Evolutionary conservation across 2,888 invertebrate species (phyloP).

Genomic region (Empis livida): DNA sequence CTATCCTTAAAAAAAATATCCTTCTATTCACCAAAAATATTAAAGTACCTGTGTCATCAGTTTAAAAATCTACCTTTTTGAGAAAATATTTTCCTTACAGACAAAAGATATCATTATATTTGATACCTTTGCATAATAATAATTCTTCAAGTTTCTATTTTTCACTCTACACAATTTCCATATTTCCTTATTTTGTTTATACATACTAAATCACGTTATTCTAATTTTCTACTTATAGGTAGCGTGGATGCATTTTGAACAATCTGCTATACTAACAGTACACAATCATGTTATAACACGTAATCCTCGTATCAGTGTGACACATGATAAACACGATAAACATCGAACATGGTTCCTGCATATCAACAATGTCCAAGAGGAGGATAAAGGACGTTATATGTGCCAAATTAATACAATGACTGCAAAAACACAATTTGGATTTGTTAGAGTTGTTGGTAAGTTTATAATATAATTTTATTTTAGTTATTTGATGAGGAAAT

Average conservation of each 20-base stretch:
- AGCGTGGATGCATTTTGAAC: conserved; percentile 93
- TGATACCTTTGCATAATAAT: too few species aligned
- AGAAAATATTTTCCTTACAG: too few species aligned
- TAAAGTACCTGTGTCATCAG: too few species aligned
- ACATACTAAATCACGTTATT: conserved; percentile 20
- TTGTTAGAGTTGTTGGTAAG: conserved; percentile 82
- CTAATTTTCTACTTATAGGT: conserved; percentile 44
- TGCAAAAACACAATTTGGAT: conserved; percentile 86
- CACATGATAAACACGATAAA: conserved; percentile 68
- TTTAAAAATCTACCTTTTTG: too few species aligned
- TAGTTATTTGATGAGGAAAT: not conserved
- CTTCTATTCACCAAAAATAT: too few species aligned
- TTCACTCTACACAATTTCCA: too few species aligned
- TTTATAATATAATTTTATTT: conserved; percentile 2
- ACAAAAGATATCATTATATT: too few species aligned
- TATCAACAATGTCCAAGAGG: conserved; percentile 82
- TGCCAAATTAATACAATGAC: conserved; percentile 89
- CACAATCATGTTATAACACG: conserved; percentile 90
- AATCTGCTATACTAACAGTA: conserved; percentile 83
- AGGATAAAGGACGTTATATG: conserved; percentile 87
- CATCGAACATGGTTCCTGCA: conserved; percentile 88
- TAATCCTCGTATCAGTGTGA: conserved; percentile 82
- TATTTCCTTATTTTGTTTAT: conserved; percentile 3
- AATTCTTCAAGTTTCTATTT: too few species aligned
- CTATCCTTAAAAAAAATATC: too few species aligned